These are phyloP conservation scores for Hexactinellida sp. DNA, from an alignment of 37 sponge, comb jelly and placozoan genomes.

Conservation along the genomic window DNA sequence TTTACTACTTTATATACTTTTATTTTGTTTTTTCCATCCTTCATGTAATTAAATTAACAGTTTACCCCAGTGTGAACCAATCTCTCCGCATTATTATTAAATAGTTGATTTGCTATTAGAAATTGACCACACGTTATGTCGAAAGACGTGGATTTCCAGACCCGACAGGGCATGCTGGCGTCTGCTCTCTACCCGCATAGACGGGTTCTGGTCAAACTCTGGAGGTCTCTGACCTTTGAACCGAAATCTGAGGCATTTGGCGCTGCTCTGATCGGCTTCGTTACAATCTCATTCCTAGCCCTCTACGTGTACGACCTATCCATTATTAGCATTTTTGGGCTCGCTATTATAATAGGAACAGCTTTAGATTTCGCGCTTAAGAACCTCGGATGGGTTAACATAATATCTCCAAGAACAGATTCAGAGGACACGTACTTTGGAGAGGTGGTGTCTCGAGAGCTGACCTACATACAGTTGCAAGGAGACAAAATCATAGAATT, in stretches of 20 bases:
- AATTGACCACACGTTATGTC: too few relatives aligned
- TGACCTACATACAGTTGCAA: neutral
- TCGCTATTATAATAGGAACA: neutral
- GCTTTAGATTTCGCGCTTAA: neutral
- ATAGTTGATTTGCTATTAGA: too few relatives aligned
- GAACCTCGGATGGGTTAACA: neutral
- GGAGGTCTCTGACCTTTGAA: neutral
- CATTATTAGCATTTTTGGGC: neutral
- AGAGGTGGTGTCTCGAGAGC: neutral
- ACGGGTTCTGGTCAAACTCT: neutral
- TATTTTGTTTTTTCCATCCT: too few relatives aligned
- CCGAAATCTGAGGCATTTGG: slow-evolving; percentile 4
- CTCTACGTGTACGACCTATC: neutral
- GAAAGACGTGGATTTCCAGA: neutral
- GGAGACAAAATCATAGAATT: neutral
- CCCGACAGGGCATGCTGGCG: neutral
- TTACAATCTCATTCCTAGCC: neutral
- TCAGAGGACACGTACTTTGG: neutral
- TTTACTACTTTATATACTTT: too few relatives aligned
- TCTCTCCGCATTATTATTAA: too few relatives aligned
- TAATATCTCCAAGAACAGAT: neutral
- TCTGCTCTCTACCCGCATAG: neutral
- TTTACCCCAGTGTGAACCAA: too few relatives aligned
- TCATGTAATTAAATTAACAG: too few relatives aligned
- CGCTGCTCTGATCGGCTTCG: neutral